Evolutionary conservation across 2,888 invertebrate species (phyloP).

Genomic region (Pimpla rufipes): DNA sequence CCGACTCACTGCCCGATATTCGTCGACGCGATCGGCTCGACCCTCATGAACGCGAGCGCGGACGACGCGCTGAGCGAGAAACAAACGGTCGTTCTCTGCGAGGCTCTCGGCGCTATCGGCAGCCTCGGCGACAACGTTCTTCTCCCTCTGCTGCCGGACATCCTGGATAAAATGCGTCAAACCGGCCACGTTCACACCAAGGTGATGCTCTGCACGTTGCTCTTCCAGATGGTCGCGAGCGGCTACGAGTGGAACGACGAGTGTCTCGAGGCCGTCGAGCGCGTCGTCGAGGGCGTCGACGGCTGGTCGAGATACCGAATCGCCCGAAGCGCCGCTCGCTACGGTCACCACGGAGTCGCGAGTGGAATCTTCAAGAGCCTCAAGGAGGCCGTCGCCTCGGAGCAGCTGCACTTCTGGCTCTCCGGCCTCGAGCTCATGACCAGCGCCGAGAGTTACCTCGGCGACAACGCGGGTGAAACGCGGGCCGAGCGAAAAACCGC

Average conservation of each 20-base stretch:
- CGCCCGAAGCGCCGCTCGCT: conserved; percentile 94
- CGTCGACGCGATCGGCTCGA: conserved; percentile 88
- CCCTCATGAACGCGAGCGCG: conserved; percentile 80
- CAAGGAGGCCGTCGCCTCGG: conserved; percentile 91
- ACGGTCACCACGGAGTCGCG: conserved; percentile 92
- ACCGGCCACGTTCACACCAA: conserved; percentile 83
- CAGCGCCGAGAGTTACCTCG: conserved; percentile 90
- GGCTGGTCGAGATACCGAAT: conserved; percentile 95
- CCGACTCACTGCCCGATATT: conserved; percentile 89
- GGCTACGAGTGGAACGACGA: conserved; percentile 89
- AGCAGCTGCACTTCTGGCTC: conserved; percentile 96
- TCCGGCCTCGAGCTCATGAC: conserved; percentile 92
- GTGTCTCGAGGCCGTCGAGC: conserved; percentile 87
- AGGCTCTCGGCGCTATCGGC: conserved; percentile 92
- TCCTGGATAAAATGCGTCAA: conserved; percentile 85
- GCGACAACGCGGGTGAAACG: conserved; percentile 75
- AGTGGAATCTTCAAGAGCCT: conserved; percentile 88
- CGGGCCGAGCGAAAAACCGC: conserved; percentile 74
- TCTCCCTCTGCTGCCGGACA: conserved; percentile 87
- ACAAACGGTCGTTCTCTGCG: conserved; percentile 88
- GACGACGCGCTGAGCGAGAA: conserved; percentile 78
- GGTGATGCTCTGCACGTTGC: conserved; percentile 92
- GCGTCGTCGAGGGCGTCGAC: conserved; percentile 87
- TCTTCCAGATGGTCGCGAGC: conserved; percentile 93
- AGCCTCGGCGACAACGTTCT: conserved; percentile 87